These are phyloP conservation scores for Agrilus cyanescens DNA, from an alignment of 2,888 invertebrate genomes.

Conservation along the genomic window DNA sequence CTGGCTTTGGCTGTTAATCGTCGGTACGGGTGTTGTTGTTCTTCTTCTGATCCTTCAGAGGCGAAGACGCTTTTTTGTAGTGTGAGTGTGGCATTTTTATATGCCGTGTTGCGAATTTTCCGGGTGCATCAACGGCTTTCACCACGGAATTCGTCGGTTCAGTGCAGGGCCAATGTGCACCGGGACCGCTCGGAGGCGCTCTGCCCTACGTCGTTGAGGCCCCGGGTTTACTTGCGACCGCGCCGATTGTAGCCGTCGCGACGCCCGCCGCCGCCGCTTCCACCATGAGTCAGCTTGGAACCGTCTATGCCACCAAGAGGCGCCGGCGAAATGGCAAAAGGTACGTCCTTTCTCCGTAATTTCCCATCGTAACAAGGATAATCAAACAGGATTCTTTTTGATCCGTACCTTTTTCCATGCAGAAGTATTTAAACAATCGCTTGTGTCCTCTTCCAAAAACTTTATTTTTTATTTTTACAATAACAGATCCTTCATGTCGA, in stretches of 20 bases:
- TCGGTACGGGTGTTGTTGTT: neutral
- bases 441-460: too few species aligned
- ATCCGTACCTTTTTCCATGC: too few species aligned
- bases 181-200: conserved; percentile 23
- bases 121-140: conserved; percentile 14
- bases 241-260: conserved; percentile 25
- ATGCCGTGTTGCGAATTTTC: conserved; percentile 8
- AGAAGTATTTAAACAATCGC: too few species aligned
- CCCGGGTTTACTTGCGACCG: conserved; percentile 26
- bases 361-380: too few species aligned
- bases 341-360: conserved; percentile 40
- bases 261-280: conserved; percentile 29
- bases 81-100: conserved; percentile 12
- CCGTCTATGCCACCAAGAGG: conserved; percentile 94
- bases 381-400: too few species aligned
- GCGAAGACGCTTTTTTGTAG: conserved; percentile 13
- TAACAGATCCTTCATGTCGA: too few species aligned
- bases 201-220: conserved; percentile 30
- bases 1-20: neutral
- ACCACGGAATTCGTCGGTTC: conserved; percentile 31
- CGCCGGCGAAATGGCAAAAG: conserved; percentile 93
- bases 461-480: too few species aligned
- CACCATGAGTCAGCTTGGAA: conserved; percentile 81
- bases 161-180: conserved; percentile 33
- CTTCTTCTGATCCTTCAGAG: neutral